phyloP scores from a whole-genome alignment of 2,113 vertebrate genomes.

The Setophaga coronata region DNA sequence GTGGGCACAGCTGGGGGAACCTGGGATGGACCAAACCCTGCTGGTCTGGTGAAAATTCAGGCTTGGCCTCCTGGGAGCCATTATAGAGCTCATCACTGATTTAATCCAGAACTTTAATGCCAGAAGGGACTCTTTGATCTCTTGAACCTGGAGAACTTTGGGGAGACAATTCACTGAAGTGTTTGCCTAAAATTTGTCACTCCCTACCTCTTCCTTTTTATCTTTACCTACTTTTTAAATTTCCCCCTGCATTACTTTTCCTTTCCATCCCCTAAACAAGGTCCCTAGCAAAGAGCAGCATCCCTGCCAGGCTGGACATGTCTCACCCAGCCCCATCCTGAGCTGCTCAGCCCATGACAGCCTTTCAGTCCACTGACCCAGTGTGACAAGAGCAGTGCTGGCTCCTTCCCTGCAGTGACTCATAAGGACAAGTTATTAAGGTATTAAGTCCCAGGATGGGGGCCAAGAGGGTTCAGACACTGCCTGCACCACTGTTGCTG shows the following conservation, averaged over 20 bases:
- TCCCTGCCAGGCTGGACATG: neutral
- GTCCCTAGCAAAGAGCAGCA: neutral
- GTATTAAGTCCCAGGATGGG: constrained; percentile 1
- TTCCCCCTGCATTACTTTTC: neutral
- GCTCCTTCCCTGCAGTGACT: constrained; percentile 18
- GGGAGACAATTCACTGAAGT: neutral
- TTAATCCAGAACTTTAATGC: neutral
- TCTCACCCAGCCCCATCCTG: neutral
- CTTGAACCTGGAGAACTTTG: neutral
- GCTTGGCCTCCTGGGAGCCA: neutral
- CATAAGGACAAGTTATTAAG: constrained; percentile 34
- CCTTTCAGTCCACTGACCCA: neutral
- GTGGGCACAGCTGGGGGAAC: neutral
- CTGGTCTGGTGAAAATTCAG: neutral
- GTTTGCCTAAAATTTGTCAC: neutral
- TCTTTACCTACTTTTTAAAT: fast-evolving
- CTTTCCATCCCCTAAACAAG: neutral
- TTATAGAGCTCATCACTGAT: neutral
- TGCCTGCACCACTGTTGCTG: neutral
- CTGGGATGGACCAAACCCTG: fast-evolving
- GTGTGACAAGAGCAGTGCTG: constrained; percentile 13
- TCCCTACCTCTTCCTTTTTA: neutral
- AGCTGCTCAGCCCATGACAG: neutral
- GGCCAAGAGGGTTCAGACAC: constrained; percentile 12
- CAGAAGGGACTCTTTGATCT: neutral